phyloP scores from a whole-genome alignment of 2,797 vertebrate species.

The Arctocebus calabarensis region DNA sequence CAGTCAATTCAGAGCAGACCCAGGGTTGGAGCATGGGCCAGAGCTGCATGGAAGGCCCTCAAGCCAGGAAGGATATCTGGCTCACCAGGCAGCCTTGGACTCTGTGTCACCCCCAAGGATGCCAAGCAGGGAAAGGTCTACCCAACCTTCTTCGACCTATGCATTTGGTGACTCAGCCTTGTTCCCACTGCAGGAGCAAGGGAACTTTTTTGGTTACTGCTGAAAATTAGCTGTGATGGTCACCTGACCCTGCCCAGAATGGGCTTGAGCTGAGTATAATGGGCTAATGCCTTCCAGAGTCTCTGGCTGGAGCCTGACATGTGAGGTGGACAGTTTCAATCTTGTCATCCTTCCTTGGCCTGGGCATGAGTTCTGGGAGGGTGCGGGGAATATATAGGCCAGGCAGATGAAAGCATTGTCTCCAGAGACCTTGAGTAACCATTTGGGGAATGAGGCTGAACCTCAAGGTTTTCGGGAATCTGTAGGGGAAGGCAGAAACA shows the following conservation, averaged over 20 bases:
- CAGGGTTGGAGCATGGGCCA: background rate
- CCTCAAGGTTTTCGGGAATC: background rate
- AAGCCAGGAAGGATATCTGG: constrained; percentile 28
- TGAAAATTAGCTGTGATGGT: background rate
- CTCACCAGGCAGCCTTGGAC: background rate
- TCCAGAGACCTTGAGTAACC: background rate
- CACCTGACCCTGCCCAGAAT: background rate
- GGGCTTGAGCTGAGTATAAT: background rate
- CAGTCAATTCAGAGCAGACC: background rate
- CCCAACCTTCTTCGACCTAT: background rate
- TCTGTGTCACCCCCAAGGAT: background rate
- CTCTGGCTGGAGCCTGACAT: background rate
- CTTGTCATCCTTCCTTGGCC: background rate
- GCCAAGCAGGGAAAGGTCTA: background rate
- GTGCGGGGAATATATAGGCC: constrained; percentile 6
- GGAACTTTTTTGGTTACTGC: background rate
- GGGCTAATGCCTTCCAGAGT: background rate
- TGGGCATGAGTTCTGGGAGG: background rate
- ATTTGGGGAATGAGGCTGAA: background rate
- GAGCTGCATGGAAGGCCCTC: background rate
- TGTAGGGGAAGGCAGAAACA: background rate
- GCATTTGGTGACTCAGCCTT: background rate
- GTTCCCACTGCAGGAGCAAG: background rate
- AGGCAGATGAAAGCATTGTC: background rate
- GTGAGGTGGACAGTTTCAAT: background rate